Evolutionary conservation across 2,888 invertebrate species (phyloP).

Genomic region (Dusona sp.): DNA sequence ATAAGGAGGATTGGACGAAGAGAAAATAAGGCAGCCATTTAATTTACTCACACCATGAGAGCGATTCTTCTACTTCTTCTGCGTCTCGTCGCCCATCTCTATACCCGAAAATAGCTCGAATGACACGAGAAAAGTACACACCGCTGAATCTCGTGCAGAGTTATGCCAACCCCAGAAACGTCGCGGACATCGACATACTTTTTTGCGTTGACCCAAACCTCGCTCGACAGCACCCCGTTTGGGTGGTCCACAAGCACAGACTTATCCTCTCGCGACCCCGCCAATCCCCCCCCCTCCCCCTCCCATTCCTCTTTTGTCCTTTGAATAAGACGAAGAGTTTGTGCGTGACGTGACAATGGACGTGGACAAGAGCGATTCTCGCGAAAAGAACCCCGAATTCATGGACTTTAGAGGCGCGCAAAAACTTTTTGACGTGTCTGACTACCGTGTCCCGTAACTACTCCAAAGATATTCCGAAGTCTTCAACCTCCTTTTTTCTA

Average conservation of each 20-base stretch:
- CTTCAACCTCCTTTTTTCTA: background rate
- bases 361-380: slow-evolving; percentile 49
- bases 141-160: slow-evolving; percentile 48
- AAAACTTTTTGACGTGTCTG: slow-evolving; percentile 45
- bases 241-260: slow-evolving; percentile 65
- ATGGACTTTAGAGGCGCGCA: slow-evolving; percentile 39
- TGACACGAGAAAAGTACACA: slow-evolving; percentile 18
- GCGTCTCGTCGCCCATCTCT: slow-evolving; percentile 47
- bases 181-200: slow-evolving; percentile 69
- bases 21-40: slow-evolving; percentile 41
- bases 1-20: slow-evolving; percentile 18
- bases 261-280: slow-evolving; percentile 37
- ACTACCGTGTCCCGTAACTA: slow-evolving; percentile 56
- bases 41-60: slow-evolving; percentile 53
- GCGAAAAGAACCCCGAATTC: slow-evolving; percentile 58
- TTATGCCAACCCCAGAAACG: slow-evolving; percentile 72
- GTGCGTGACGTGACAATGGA: slow-evolving; percentile 66
- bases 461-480: slow-evolving; percentile 15
- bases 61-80: slow-evolving; percentile 20
- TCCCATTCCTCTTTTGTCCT: background rate
- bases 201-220: slow-evolving; percentile 67
- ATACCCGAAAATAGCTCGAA: slow-evolving; percentile 63
- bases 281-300: background rate
- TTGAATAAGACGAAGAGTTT: slow-evolving; percentile 59
- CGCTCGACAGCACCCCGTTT: slow-evolving; percentile 65